phyloP scores from a whole-genome alignment of 2,113 vertebrate genomes.

The Budorcas taxicolor region DNA sequence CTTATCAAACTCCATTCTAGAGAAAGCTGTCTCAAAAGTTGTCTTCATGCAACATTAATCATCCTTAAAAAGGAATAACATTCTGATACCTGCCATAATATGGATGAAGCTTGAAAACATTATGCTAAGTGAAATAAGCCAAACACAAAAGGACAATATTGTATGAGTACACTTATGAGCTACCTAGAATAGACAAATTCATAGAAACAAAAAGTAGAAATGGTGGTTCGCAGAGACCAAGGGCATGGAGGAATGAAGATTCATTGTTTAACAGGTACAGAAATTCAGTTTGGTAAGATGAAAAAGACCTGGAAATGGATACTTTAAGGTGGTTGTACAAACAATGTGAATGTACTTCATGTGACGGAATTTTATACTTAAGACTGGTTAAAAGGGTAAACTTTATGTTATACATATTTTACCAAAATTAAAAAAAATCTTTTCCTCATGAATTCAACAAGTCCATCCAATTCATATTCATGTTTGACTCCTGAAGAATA shows the following conservation, averaged over 20 bases:
- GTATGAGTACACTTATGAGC: neutral
- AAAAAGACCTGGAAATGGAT: neutral
- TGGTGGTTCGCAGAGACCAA: neutral
- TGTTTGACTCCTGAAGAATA: neutral
- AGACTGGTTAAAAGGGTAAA: neutral
- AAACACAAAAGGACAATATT: neutral
- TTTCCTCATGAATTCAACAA: neutral
- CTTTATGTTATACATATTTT: neutral
- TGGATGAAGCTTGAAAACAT: neutral
- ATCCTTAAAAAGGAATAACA: neutral
- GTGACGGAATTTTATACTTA: neutral
- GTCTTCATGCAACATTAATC: neutral
- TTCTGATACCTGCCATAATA: neutral
- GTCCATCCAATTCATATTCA: neutral
- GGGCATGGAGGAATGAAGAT: neutral
- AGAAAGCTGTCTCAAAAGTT: neutral
- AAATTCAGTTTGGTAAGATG: neutral
- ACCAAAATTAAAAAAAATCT: neutral
- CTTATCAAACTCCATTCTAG: neutral
- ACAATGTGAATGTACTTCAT: neutral
- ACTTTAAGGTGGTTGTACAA: neutral
- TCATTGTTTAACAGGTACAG: neutral
- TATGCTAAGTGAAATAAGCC: neutral
- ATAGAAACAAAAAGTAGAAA: neutral
- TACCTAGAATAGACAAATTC: neutral